Percentiles rank a stretch among this genome's conserved stretches.
These are phyloP conservation scores for Oncopodura yosiiana DNA, from an alignment of 1,140 invertebrate species.

Conservation along the genomic window DNA sequence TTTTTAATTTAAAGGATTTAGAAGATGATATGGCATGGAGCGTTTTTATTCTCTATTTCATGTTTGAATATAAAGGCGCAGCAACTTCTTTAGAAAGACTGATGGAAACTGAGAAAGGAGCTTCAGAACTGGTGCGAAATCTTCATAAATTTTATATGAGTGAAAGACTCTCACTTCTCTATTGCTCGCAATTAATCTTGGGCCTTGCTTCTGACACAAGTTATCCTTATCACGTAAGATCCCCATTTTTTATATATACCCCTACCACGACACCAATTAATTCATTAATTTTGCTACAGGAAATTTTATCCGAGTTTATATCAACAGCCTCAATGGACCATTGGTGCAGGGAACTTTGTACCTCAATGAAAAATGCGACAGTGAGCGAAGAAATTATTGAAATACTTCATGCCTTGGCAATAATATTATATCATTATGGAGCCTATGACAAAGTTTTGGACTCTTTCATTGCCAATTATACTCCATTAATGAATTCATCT, in stretches of 20 bases:
- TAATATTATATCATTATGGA: conserved; percentile 10
- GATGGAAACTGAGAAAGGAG: not conserved
- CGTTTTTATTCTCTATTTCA: conserved; percentile 21
- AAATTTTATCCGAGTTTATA: conserved; percentile 20
- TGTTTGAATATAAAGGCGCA: conserved; percentile 30
- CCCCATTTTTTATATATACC: not conserved
- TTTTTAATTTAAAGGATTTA: conserved; percentile 15
- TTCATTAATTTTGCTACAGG: conserved; percentile 9
- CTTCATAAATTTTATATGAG: conserved; percentile 12
- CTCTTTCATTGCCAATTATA: not conserved
- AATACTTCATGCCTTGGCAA: conserved; percentile 16
- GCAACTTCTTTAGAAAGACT: conserved; percentile 12
- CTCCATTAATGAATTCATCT: not conserved
- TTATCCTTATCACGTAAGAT: conserved; percentile 21
- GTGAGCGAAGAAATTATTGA: conserved; percentile 19
- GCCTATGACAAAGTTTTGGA: conserved; percentile 1
- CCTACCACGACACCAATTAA: not conserved
- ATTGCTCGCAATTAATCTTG: conserved; percentile 25
- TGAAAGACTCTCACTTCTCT: conserved; percentile 25
- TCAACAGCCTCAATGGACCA: conserved; percentile 11
- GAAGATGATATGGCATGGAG: conserved; percentile 11
- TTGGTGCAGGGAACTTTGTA: conserved; percentile 19
- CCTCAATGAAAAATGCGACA: conserved; percentile 3
- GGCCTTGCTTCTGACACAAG: not conserved
- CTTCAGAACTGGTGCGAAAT: conserved; percentile 5